Conservation (phyloP, 2,888 invertebrate species). For the Micropterix aruncella region DNA sequence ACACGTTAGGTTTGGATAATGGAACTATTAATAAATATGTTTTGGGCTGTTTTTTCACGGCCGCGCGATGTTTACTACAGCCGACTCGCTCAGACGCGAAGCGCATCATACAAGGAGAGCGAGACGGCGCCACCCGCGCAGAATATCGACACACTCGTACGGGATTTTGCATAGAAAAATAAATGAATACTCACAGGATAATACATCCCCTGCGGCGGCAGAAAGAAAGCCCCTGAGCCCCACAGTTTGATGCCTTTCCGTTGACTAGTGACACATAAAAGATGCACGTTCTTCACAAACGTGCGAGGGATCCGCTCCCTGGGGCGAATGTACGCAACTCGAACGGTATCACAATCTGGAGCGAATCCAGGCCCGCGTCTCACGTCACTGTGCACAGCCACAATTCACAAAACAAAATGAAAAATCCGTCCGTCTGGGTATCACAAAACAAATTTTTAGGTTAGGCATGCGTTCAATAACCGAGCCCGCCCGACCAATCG, state of each 20-base stretch:
- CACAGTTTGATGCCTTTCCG: slow-evolving; percentile 87
- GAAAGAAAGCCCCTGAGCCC: slow-evolving; percentile 91
- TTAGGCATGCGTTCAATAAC: background rate
- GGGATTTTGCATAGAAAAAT: no score
- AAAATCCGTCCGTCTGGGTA: background rate
- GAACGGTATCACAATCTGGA: background rate
- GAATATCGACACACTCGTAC: no score
- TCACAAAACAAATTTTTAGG: background rate
- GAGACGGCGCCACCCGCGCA: no score
- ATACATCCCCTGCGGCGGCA: slow-evolving; percentile 94
- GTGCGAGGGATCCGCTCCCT: background rate
- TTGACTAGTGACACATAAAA: slow-evolving; percentile 42
- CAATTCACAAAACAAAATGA: background rate
- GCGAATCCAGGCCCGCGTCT: background rate
- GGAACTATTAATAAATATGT: no score
- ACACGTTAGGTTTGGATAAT: no score
- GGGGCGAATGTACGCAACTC: background rate
- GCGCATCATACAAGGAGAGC: no score
- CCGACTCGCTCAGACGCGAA: no score
- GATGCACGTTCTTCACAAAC: slow-evolving; percentile 14
- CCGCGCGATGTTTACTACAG: no score
- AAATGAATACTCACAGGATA: slow-evolving; percentile 73
- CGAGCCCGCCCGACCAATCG: background rate
- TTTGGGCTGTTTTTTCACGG: no score
- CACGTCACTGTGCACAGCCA: background rate